phyloP scores from a whole-genome alignment of 2,113 vertebrate genomes.

The Struthio camelus region DNA sequence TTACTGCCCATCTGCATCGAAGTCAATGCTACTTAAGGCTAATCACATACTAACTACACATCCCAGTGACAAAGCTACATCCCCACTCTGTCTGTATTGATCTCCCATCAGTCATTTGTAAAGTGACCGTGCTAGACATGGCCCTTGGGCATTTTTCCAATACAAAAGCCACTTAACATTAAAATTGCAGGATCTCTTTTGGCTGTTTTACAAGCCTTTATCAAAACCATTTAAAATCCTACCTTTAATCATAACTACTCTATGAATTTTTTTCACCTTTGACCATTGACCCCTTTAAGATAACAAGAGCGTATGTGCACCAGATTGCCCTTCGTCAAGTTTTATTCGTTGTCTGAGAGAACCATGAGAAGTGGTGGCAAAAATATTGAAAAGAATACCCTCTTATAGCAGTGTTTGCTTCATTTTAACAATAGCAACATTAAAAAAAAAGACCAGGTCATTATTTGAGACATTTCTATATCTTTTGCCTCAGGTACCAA shows the following conservation, averaged over 20 bases:
- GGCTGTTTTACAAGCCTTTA: conserved; percentile 64
- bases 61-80: conserved; percentile 82
- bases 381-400: not conserved
- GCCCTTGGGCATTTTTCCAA: conserved; percentile 84
- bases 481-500: not conserved
- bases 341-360: not conserved
- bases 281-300: conserved; percentile 50
- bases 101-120: conserved; percentile 86
- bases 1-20: conserved; percentile 37
- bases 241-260: conserved; percentile 54
- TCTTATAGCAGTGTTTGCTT: not conserved
- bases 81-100: conserved; percentile 82
- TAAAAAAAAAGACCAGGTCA: not conserved
- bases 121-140: conserved; percentile 84
- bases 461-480: not conserved
- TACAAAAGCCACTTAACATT: conserved; percentile 87
- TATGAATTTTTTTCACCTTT: conserved; percentile 57
- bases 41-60: conserved; percentile 81
- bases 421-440: not conserved
- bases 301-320: not conserved
- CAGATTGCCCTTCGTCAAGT: not conserved
- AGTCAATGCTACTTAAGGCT: conserved; percentile 57
- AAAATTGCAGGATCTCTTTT: conserved; percentile 76
- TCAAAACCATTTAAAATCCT: conserved; percentile 58
- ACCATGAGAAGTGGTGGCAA: not conserved